Conservation (phyloP, 30 jellyfish, hydroid and myxozoan genomes). For the Hydractinia echinata region DNA sequence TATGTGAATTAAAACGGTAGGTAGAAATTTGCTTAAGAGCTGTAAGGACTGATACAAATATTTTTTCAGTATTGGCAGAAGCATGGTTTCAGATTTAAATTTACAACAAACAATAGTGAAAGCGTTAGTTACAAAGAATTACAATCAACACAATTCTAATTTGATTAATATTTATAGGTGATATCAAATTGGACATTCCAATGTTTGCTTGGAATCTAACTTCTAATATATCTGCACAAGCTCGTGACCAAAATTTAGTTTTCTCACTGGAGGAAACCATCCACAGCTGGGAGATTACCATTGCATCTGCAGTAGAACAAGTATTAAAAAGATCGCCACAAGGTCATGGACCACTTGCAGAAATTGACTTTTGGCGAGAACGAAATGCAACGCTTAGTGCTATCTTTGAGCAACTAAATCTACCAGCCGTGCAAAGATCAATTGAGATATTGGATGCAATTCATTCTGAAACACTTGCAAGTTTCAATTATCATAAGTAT, state of each 20-base stretch:
- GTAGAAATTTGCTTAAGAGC: no score
- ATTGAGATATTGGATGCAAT: constrained; percentile 54
- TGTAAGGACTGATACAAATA: no score
- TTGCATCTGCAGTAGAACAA: constrained; percentile 79
- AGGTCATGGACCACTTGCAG: constrained; percentile 91
- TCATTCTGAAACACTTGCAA: constrained; percentile 77
- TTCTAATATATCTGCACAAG: constrained; percentile 39
- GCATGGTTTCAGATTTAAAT: no score
- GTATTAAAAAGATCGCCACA: constrained; percentile 71
- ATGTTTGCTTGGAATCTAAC: constrained; percentile 44
- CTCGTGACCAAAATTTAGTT: constrained; percentile 58
- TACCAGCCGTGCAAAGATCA: constrained; percentile 69
- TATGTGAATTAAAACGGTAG: no score
- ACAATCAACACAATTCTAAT: no score
- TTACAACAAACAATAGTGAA: no score
- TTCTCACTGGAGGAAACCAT: constrained; percentile 62
- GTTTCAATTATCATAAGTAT: constrained; percentile 86
- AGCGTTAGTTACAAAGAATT: no score
- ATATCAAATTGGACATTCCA: constrained; percentile 80
- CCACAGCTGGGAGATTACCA: constrained; percentile 74
- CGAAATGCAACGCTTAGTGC: constrained; percentile 94
- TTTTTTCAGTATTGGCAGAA: no score
- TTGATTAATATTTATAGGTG: constrained; percentile 35
- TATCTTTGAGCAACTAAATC: constrained; percentile 75
- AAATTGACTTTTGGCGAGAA: constrained; percentile 93